Evolutionary conservation across 2,113 vertebrate genomes (phyloP), one percentile per base, ranked within the genome.

Genomic region (Probosciger aterrimus): DNA sequence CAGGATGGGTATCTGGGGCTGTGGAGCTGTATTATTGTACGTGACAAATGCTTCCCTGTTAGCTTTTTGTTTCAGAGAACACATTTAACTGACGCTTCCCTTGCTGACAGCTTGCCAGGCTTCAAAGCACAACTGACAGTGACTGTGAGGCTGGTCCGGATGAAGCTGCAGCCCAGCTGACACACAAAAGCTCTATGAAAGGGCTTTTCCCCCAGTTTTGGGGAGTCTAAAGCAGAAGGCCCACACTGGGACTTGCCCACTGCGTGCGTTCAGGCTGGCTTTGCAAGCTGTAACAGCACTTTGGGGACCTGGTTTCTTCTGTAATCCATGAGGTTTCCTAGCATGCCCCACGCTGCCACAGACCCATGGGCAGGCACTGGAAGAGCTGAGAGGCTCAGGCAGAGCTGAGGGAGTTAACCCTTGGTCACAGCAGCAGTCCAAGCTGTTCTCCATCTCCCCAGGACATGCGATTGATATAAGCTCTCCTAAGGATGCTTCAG

Each of bases 51-150:
- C 41, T 67, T 55, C 77, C 67, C 39, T 43, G 41, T 80, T 92
- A 82, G 77, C 55, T 88, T 89, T 91, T 93, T 53, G 23, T 85
- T 94, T 87, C 82, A 64, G 91, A 80, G 77, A 89, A 89, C 75
- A 22, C 49, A 28, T 23, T 88, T 62, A 87, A 77, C 18, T 86
- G 87, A 83, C 63, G 53, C 49, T 92, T 85, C 85, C 77, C 4
- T 0, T 73, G 86, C 82, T 82, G 95, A 95, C 91, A 94, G 88
- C 82, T 65, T 76, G 59, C 57, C 91, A 93, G 46, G 79, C 79
- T 84, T 75, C 95, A 74, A 84, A 91, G 90, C 43, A 41, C 63
- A 49, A n/a, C 59, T 70, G 20, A 10, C 25, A 59, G 7, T 0
- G 63, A 7, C 12, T 5, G 25, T 4, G 50, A 46, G 77, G 49